These are phyloP conservation scores for Lomographa bimaculata DNA, from an alignment of 2,888 invertebrate species.

Conservation along the genomic window DNA sequence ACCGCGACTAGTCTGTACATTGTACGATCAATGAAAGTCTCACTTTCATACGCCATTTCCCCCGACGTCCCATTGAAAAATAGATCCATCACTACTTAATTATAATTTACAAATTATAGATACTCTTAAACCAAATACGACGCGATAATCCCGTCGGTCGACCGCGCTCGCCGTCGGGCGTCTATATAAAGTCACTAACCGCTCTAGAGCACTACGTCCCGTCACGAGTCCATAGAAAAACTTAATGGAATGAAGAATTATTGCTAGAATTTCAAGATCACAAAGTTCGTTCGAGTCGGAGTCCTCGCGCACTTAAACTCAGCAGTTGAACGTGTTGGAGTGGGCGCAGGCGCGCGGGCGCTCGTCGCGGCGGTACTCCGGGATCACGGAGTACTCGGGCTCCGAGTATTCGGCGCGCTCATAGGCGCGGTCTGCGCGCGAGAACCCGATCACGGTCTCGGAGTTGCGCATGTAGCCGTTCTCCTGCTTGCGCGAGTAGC, in stretches of 20 bases:
- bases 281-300: conserved; percentile 63
- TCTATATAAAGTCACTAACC: conserved; percentile 70
- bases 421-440: conserved; percentile 60
- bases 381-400: conserved; percentile 80
- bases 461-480: conserved; percentile 77
- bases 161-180: conserved; percentile 54
- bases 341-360: conserved; percentile 72
- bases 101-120: conserved; percentile 81
- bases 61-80: conserved; percentile 71
- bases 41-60: conserved; percentile 66
- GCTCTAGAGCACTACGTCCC: conserved; percentile 78
- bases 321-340: conserved; percentile 82
- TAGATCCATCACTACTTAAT: conserved; percentile 81
- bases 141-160: conserved; percentile 68
- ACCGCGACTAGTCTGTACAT: conserved; percentile 77
- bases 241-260: conserved; percentile 83
- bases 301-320: conserved; percentile 59
- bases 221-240: conserved; percentile 71
- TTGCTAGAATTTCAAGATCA: conserved; percentile 84
- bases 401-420: conserved; percentile 63
- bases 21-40: conserved; percentile 75
- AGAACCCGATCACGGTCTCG: conserved; percentile 72
- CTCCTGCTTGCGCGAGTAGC: conserved; percentile 79
- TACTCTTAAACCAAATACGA: conserved; percentile 76
- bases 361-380: conserved; percentile 68